Evolutionary conservation across 2,888 invertebrate genomes (phyloP), one percentile per base, ranked within the genome.

Genomic region (Cerastis leucographa): DNA sequence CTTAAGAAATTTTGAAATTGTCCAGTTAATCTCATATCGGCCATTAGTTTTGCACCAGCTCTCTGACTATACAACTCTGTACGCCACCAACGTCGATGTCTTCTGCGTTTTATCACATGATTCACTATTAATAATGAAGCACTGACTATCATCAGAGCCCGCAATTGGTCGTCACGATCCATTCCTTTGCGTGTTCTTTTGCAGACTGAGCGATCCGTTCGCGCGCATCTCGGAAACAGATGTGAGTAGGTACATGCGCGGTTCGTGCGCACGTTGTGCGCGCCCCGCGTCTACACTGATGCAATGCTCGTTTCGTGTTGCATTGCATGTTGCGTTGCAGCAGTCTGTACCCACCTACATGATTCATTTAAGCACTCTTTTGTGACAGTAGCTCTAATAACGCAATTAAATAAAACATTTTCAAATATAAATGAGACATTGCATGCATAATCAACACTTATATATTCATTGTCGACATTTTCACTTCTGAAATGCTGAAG

Each of bases 71-170:
- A 86, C 70, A 86, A 84, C 73, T 84, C 78, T 84, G 85, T 86
- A n/a, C 81, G 79, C 83, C 84, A 84, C 84, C 80, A 86, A 84
- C 83, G 83, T 81, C 84, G 84, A 66, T 65, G 80, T 80, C 77
- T 80, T 83, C 68, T 61, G 80, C 78, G 77, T 81, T 78, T 81
- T 72, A 75, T 75, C 59, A 72, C 64, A 59, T 83, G 77, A 80
- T 62, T 62, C 22, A 64, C 22, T n/a, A 64, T n/a, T n/a, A 64
- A n/a, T n/a, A 64, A 64, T 64, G 62, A 64, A 64, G 62, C 62
- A 64, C 62, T n/a, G 22, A 64, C 62, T n/a, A 64, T 64, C 62
- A 64, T n/a, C 22, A 40, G 22, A 62, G 62, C 61, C 46, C 46
- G 46, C 46, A 46, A 46, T 46, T 46, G 46, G 46, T 46, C 46